Conservation (phyloP, 1,140 invertebrate genomes). For the Agrilus planipennis region DNA sequence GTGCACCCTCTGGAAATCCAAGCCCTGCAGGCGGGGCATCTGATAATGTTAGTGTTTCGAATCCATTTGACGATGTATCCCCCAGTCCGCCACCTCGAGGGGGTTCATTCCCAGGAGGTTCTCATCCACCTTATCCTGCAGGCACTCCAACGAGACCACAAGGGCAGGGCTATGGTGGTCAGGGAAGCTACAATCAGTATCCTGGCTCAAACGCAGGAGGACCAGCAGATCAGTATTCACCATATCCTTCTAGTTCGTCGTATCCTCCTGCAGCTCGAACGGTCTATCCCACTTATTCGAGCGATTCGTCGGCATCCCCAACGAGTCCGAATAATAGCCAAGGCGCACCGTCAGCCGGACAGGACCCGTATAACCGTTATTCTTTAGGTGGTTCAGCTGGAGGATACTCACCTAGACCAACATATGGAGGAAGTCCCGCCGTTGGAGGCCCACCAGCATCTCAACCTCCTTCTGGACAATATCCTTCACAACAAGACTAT, state of each 20-base stretch:
- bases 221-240: slow-evolving; percentile 41
- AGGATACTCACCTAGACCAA: slow-evolving; percentile 28
- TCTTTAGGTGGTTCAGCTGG: slow-evolving; percentile 30
- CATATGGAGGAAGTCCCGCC: slow-evolving; percentile 27
- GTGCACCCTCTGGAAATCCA: slow-evolving; percentile 31
- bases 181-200: slow-evolving; percentile 34
- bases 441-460: slow-evolving; percentile 33
- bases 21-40: slow-evolving; percentile 36
- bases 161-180: slow-evolving; percentile 35
- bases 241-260: slow-evolving; percentile 47
- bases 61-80: slow-evolving; percentile 67
- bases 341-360: slow-evolving; percentile 28
- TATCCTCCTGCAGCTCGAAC: slow-evolving; percentile 55
- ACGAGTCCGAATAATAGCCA: slow-evolving; percentile 16
- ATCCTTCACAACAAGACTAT: slow-evolving; percentile 50
- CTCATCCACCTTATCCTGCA: slow-evolving; percentile 37
- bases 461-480: slow-evolving; percentile 37
- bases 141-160: slow-evolving; percentile 29
- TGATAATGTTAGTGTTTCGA: slow-evolving; percentile 64
- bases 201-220: slow-evolving; percentile 32
- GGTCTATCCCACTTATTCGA: slow-evolving; percentile 56
- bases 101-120: slow-evolving; percentile 26
- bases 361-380: slow-evolving; percentile 39
- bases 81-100: slow-evolving; percentile 38
- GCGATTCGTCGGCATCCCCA: slow-evolving; percentile 24